Evolutionary conservation across 2,113 vertebrate species (phyloP).

Genomic region (Lycaon pictus): DNA sequence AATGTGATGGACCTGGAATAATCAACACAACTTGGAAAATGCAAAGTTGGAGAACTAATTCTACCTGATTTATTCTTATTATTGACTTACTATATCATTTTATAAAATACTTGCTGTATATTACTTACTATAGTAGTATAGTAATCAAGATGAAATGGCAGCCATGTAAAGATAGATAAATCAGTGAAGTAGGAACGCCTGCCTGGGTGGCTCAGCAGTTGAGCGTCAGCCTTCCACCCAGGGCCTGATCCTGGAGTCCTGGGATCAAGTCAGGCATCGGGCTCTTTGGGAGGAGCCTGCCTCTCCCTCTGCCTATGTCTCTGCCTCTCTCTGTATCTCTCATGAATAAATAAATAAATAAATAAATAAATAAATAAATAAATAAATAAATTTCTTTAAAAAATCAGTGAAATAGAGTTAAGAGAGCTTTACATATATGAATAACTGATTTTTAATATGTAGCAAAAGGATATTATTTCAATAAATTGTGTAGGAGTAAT

Average conservation of each 20-base stretch:
- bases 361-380: too few relatives aligned
- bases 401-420: not conserved
- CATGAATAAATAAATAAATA: too few relatives aligned
- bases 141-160: not conserved
- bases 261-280: too few relatives aligned
- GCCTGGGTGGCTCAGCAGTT: too few relatives aligned
- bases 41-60: constrained; percentile 7
- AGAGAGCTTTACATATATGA: not conserved
- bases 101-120: not conserved
- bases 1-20: not conserved
- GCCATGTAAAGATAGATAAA: not conserved
- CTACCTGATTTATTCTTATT: not conserved
- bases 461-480: constrained; percentile 25
- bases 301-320: too few relatives aligned
- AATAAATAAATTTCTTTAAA: too few relatives aligned
- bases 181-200: not conserved
- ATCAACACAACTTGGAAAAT: not conserved
- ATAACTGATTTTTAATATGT: constrained; percentile 32
- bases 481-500: not conserved
- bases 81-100: not conserved
- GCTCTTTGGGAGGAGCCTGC: too few relatives aligned
- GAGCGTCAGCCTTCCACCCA: too few relatives aligned
- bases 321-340: too few relatives aligned
- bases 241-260: too few relatives aligned
- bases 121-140: not conserved